Evolutionary conservation across 2,888 invertebrate species (phyloP).

Genomic region (Eumacrocentrus americanus): DNA sequence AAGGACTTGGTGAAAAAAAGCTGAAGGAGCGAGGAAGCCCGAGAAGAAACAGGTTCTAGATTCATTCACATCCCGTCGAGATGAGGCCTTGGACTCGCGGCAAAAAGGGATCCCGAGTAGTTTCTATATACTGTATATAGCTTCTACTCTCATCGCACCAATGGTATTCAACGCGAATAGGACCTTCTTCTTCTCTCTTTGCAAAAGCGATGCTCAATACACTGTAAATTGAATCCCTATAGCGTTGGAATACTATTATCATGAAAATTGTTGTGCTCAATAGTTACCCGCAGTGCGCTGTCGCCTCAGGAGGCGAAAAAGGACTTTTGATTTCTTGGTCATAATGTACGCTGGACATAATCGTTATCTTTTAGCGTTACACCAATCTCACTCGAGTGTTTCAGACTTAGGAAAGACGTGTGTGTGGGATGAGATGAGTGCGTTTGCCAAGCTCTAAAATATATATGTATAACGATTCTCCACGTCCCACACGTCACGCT

Average conservation of each 20-base stretch:
- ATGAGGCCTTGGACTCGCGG: constrained; percentile 49
- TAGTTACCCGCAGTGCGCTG: not conserved
- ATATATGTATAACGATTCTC: constrained; percentile 32
- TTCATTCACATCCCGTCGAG: constrained; percentile 55
- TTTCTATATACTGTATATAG: constrained; percentile 42
- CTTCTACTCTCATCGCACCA: too few relatives aligned
- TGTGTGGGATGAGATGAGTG: constrained; percentile 19
- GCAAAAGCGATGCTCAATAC: not conserved
- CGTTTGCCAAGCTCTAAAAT: constrained; percentile 15
- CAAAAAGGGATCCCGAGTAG: constrained; percentile 49
- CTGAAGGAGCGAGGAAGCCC: constrained; percentile 39
- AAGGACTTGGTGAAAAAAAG: constrained; percentile 26
- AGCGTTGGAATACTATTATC: constrained; percentile 4
- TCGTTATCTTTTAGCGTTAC: constrained; percentile 18
- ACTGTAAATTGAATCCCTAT: constrained; percentile 1
- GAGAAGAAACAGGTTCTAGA: constrained; percentile 56
- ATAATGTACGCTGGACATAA: constrained; percentile 17
- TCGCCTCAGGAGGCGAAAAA: not conserved
- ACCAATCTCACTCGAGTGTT: constrained; percentile 13
- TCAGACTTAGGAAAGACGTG: too few relatives aligned
- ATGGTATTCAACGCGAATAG: too few relatives aligned
- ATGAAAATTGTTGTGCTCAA: constrained; percentile 1
- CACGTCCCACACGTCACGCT: constrained; percentile 39
- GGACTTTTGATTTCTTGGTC: not conserved
- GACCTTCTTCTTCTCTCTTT: too few relatives aligned